phyloP scores from a whole-genome alignment of 2,797 vertebrate species.

The Eulemur coronatus region DNA sequence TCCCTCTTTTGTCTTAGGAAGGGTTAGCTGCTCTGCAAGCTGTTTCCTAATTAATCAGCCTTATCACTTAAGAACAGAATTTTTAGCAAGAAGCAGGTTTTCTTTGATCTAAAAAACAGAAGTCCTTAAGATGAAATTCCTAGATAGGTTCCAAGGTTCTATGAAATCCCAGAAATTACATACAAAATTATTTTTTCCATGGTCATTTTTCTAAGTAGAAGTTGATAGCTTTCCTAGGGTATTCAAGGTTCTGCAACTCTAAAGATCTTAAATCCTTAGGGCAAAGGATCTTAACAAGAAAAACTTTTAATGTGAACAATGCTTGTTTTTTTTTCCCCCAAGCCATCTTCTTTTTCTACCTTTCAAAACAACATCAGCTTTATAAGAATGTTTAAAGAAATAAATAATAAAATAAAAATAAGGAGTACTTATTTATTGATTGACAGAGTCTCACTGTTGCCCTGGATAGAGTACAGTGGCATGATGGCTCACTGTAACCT shows the following conservation, averaged over 20 bases:
- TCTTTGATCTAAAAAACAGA: background rate
- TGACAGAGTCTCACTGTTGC: too few relatives aligned
- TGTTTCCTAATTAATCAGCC: background rate
- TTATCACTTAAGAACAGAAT: background rate
- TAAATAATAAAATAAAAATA: too few relatives aligned
- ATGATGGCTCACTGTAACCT: too few relatives aligned
- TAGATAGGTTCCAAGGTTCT: background rate
- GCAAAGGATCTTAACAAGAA: background rate
- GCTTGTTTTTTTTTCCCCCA: background rate
- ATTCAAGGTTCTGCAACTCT: background rate
- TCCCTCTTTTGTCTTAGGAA: background rate
- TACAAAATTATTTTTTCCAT: background rate
- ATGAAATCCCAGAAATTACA: background rate
- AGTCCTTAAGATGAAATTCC: background rate
- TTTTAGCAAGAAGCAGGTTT: background rate
- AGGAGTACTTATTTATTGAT: too few relatives aligned
- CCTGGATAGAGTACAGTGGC: too few relatives aligned
- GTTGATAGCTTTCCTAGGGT: background rate
- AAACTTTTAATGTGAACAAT: background rate
- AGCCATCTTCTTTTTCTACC: background rate
- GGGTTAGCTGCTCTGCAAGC: background rate
- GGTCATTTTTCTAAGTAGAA: background rate
- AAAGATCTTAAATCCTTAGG: background rate
- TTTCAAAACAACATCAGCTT: background rate
- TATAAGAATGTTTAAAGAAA: background rate